A percentile compares a stretch with the other conserved stretches of the same genome.
Conservation (phyloP, 2,113 vertebrate genomes). For the Holacanthus passer region DNA sequence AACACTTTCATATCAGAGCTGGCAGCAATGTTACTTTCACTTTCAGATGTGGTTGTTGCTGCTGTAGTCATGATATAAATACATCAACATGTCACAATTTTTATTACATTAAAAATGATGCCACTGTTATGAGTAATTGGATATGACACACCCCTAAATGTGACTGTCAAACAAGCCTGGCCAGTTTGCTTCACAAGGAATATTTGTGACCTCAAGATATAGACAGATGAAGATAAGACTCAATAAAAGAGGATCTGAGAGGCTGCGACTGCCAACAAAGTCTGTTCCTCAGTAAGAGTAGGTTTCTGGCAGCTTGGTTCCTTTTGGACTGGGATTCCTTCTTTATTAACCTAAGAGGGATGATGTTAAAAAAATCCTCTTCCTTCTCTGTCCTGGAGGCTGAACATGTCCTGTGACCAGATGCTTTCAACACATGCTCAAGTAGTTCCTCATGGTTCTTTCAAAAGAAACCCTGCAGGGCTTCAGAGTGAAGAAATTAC, state of each 20-base stretch:
- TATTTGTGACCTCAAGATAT: background rate
- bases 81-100: background rate
- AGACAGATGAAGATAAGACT: background rate
- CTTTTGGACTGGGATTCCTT: background rate
- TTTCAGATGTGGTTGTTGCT: background rate
- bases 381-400: background rate
- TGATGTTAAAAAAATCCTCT: background rate
- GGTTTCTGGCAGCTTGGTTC: background rate
- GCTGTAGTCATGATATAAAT: background rate
- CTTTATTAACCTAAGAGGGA: background rate
- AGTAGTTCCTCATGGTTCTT: conserved; percentile 43
- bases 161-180: background rate
- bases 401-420: conserved; percentile 52
- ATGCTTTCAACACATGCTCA: conserved; percentile 30
- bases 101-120: background rate
- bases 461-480: background rate
- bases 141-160: background rate
- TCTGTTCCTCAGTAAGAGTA: background rate
- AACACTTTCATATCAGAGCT: background rate
- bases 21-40: background rate
- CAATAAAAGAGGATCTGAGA: background rate
- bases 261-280: background rate
- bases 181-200: background rate
- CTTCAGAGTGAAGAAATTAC: conserved; percentile 1
- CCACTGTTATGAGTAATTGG: background rate